Conservation (phyloP, 2,888 invertebrate species). For the Caenorhabditis doughertyi region DNA sequence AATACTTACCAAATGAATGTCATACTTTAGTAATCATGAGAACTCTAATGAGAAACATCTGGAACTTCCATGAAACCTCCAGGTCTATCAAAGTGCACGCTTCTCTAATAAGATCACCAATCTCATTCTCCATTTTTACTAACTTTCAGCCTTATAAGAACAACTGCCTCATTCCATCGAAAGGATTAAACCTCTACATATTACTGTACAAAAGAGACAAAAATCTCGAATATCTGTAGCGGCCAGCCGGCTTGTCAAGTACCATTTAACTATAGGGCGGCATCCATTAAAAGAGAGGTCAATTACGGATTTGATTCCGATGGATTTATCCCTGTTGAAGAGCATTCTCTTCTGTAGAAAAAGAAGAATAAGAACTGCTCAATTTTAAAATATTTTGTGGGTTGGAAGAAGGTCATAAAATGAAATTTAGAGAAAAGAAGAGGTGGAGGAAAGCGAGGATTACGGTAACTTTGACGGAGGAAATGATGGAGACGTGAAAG, state of each 20-base stretch:
- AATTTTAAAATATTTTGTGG: conserved; percentile 23
- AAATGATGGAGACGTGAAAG: conserved; percentile 34
- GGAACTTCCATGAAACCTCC: too few relatives aligned
- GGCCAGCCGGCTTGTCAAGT: conserved; percentile 33
- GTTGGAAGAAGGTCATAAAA: neutral
- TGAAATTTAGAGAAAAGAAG: neutral
- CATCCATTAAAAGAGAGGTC: conserved; percentile 35
- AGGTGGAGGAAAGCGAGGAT: neutral
- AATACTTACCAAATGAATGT: too few relatives aligned
- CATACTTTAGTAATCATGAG: too few relatives aligned
- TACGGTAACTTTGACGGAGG: conserved; percentile 42
- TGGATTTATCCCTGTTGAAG: conserved; percentile 20
- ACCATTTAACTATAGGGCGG: conserved; percentile 41
- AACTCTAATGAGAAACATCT: too few relatives aligned
- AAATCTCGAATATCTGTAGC: neutral
- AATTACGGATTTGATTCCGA: conserved; percentile 56
- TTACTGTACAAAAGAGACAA: conserved; percentile 2
- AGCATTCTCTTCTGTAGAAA: neutral
- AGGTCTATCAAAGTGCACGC: too few relatives aligned
- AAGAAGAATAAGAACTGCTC: neutral
- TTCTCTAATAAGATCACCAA: too few relatives aligned
- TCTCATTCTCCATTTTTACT: too few relatives aligned
- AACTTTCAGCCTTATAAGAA: too few relatives aligned
- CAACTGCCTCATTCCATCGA: too few relatives aligned
- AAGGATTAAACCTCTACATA: neutral